Base-by-base conservation (phyloP, 2,113 vertebrate species). In the Cololabis saira region DNA sequence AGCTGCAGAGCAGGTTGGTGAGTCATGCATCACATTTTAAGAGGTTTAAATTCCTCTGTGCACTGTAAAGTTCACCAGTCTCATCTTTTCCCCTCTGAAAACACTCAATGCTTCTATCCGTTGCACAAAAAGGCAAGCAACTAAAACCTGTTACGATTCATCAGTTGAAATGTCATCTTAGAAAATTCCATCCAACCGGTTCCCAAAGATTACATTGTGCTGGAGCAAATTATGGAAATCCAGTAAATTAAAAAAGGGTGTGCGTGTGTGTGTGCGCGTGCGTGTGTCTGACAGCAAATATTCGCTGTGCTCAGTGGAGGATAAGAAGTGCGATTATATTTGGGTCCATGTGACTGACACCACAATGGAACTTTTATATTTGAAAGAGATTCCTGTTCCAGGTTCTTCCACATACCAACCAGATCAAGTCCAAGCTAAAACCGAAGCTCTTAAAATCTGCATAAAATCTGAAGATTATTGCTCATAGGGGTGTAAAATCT, bases 361-460 rank as follows among this genome's bases (percentile, higher is more conserved):
- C 65, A 72, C 61, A 80, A 75, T 57, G 54, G 54, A 15, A 3
- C 7, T 85, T 85, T 89, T 68, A 59, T 83, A 90, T 89, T 57
- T 81, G 30, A 86, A 84, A 83, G 64, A 40, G 18, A 63, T 67
- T 70, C 18, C 50, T 64, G 61, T 66, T 51, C 51, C 57, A 19
- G 43, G 3, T 83, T 85, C 60, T 54, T 64, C 41, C 7, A 13
- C 66, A 57, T 37, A 52, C 58, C 68, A 50, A 12, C 19, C 18
- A 60, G 52, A 62, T 49, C 15, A 40, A 12, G 30, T 7, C 17
- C 15, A 27, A n/a, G n/a, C 45, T 42, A 3, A 0, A 21, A 40
- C 15, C 50, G 27, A 33, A 63, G 47, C 37, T 24, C n/a, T 47
- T 51, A 11, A 59, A 51, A 19, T 40, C 49, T 37, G 4, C n/a